Evolutionary conservation across 2,797 vertebrate genomes (phyloP).

Genomic region (Phataginus tricuspis): DNA sequence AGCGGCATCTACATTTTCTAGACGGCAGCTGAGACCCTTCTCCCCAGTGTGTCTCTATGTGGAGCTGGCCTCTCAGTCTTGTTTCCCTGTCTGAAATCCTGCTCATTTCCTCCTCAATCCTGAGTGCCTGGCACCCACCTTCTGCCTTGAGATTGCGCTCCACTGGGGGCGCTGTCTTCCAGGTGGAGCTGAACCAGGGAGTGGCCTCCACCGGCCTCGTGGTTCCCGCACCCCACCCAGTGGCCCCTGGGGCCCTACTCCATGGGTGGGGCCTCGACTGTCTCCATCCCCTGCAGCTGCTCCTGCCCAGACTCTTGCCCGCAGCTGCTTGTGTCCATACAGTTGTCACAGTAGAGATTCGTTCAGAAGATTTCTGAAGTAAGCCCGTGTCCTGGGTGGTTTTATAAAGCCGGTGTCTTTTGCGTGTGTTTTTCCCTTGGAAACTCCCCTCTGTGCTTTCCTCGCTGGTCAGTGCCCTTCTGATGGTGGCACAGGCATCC

Average conservation of each 20-base stretch:
- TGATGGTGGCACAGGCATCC: neutral
- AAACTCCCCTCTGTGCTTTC: neutral
- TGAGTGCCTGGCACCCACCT: too few relatives aligned
- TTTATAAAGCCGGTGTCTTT: neutral
- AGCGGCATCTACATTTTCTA: neutral
- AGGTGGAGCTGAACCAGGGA: neutral
- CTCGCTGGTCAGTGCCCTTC: neutral
- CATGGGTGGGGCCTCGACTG: neutral
- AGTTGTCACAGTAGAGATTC: neutral
- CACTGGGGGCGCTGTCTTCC: neutral
- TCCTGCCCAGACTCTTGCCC: neutral
- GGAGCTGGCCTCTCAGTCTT: neutral
- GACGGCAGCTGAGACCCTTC: neutral
- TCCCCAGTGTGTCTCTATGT: neutral
- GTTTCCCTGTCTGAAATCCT: neutral
- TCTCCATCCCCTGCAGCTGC: neutral
- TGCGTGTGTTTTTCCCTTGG: neutral
- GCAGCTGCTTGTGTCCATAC: neutral
- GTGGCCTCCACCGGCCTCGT: neutral
- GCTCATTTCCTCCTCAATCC: neutral
- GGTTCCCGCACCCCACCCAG: neutral
- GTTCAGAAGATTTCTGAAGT: neutral
- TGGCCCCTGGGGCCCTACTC: neutral
- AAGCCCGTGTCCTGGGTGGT: neutral
- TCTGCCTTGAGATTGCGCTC: neutral